These are phyloP conservation scores for Amphipyra tragopoginis DNA, from an alignment of 2,888 invertebrate genomes.

Conservation along the genomic window DNA sequence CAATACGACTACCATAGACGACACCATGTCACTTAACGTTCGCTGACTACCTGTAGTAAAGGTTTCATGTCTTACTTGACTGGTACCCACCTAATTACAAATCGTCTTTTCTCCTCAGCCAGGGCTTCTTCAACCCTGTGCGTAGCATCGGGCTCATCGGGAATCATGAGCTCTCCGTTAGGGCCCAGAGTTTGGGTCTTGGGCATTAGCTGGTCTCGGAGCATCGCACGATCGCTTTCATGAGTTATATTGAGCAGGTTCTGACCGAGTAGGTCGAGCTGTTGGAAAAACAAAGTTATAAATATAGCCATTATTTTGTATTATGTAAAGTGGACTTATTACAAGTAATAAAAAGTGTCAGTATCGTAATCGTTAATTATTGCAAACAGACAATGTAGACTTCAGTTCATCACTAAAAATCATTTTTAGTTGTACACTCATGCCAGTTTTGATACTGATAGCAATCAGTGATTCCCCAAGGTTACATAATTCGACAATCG, in stretches of 20 bases:
- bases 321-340: too few species aligned
- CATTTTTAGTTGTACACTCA: too few species aligned
- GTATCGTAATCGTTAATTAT: too few species aligned
- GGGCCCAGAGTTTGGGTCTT: conserved; percentile 80
- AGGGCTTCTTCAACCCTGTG: conserved; percentile 64
- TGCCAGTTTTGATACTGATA: too few species aligned
- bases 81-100: conserved; percentile 73
- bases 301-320: not conserved
- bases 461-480: not conserved
- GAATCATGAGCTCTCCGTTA: conserved; percentile 88
- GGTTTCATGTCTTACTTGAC: not conserved
- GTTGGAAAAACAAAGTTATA: conserved; percentile 38
- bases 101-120: conserved; percentile 71
- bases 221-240: conserved; percentile 94
- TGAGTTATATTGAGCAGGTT: conserved; percentile 94
- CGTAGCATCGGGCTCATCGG: conserved; percentile 73
- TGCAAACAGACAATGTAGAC: too few species aligned
- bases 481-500: not conserved
- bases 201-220: conserved; percentile 92
- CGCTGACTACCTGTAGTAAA: not conserved
- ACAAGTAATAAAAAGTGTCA: too few species aligned
- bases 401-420: too few species aligned
- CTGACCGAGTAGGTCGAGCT: conserved; percentile 97
- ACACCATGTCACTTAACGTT: too few species aligned
- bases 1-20: too few species aligned